Evolutionary conservation across 2,888 invertebrate genomes (phyloP).

Genomic region (Bembecia ichneumoniformis): DNA sequence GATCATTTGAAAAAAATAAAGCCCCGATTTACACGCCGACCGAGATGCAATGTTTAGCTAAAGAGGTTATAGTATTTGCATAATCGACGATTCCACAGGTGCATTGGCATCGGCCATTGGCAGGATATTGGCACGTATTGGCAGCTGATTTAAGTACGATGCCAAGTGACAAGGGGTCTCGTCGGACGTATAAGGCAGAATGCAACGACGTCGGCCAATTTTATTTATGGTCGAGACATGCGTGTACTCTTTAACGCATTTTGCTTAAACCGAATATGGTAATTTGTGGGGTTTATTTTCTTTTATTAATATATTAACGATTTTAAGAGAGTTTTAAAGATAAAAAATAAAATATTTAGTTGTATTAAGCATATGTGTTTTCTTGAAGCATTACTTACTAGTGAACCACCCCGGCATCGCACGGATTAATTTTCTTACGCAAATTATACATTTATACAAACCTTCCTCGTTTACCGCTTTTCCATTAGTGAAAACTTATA

Average conservation of each 20-base stretch:
- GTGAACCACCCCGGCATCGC: no score
- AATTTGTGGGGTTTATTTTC: not conserved
- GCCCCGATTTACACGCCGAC: not conserved
- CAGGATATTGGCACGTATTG: slow-evolving; percentile 17
- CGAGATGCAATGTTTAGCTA: slow-evolving; percentile 27
- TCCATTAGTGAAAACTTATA: no score
- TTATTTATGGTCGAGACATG: slow-evolving; percentile 48
- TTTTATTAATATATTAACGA: no score
- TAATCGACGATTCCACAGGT: slow-evolving; percentile 69
- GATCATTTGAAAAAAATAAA: no score
- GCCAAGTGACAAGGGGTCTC: slow-evolving; percentile 48
- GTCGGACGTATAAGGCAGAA: slow-evolving; percentile 57
- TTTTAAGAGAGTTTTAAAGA: no score
- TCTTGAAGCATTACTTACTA: no score
- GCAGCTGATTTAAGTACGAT: slow-evolving; percentile 63
- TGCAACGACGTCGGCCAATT: slow-evolving; percentile 36
- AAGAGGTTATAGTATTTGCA: slow-evolving; percentile 53
- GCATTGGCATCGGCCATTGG: slow-evolving; percentile 9
- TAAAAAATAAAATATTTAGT: no score
- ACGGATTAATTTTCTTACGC: no score
- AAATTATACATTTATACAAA: no score
- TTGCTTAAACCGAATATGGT: not conserved
- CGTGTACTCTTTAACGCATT: not conserved
- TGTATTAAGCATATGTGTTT: no score
- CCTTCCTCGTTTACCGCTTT: no score